Base-by-base conservation (phyloP, 1,140 invertebrate species). In the Cataglyphis hispanica region DNA sequence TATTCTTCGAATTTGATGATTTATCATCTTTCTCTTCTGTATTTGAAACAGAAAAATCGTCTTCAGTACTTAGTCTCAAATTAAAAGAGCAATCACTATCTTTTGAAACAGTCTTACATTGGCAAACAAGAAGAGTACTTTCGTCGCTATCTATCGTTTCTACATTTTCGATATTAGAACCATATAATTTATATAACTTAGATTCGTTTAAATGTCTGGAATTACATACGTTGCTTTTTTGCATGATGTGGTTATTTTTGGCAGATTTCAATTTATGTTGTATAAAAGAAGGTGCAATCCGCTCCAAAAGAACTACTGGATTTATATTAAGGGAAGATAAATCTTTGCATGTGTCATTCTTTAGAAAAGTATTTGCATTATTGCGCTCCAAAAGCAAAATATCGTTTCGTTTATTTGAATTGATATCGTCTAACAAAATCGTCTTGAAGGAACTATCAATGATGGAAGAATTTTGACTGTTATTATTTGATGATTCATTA, bases 101-200 rank as follows among this genome's bases (percentile, higher is more conserved):
- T 7, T 31, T 16, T 27, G 27, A 60, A 27, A 19, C 31, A 13
- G 1, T 37, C 10, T 56, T 72, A 86, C 88, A 88, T 50, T 89
- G 7, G 27, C 3, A 87, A 27, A 92, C 85, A 11, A 92, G 27
- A 72, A 91, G 80, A 4, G 90, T 92, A 67, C 86, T 91, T 19
- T 70, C 40, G 25, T 92, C 81, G 13, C 91, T 91, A 40, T 75
- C 72, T 22, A 13, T 43, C 19, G 50, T 70, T 58, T 43, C 16
- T 4, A 78, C 7, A 31, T 84, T 74, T 50, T 69, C 66, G 11
- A 69, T 6, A 7, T 69, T 1, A 0, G 4, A 0, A 84, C 37
- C 2, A 58, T 50, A 40, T 0, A 11, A 16, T 1, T 61, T 50
- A 19, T n/a, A n/a, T n/a, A n/a, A n/a, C n/a, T n/a, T 60, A 11